Evolutionary conservation across 2,797 vertebrate genomes (phyloP).

Genomic region (Crax fasciolata): DNA sequence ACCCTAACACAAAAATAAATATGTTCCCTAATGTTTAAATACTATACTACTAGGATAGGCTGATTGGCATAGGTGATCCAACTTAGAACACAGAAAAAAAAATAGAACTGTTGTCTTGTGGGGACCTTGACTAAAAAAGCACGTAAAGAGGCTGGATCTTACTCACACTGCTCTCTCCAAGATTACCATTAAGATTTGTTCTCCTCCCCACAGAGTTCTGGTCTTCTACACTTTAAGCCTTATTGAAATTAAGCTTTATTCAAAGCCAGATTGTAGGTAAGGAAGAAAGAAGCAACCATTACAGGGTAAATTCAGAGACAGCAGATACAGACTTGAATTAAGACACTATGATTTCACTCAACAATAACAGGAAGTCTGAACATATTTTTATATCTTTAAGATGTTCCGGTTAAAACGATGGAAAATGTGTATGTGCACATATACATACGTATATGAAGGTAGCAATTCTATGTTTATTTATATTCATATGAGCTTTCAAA

Average conservation of each 20-base stretch:
- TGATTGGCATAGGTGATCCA: not conserved
- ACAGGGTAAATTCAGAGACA: not conserved
- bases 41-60: not conserved
- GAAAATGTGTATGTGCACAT: not conserved
- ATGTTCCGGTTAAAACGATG: not conserved
- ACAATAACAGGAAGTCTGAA: not conserved
- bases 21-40: not conserved
- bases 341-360: not conserved
- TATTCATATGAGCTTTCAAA: not conserved
- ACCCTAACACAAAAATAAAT: not conserved
- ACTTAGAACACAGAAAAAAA: not conserved
- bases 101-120: not conserved
- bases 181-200: not conserved
- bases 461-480: not conserved
- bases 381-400: not conserved
- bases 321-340: not conserved
- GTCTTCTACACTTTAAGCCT: not conserved
- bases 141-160: not conserved
- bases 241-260: not conserved
- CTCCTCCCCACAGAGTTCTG: not conserved
- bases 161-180: not conserved
- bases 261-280: not conserved
- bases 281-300: not conserved
- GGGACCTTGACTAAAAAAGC: not conserved
- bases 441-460: not conserved